Evolutionary conservation across 2,797 vertebrate species (phyloP), one percentile per base, ranked within the genome.

Genomic region (Hoplostethus atlanticus): DNA sequence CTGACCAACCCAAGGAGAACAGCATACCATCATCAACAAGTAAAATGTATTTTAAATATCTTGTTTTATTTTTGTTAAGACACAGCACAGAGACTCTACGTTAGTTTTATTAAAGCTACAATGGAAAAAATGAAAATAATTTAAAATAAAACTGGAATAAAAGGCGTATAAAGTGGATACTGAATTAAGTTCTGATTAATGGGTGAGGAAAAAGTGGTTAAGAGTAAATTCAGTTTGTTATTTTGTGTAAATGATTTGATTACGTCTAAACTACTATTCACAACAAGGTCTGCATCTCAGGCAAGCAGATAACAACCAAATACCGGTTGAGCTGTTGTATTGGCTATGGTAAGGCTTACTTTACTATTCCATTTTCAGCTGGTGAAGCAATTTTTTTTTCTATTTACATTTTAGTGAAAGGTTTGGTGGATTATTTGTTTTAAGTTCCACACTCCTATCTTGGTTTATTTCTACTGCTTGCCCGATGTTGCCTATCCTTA

Each of bases 1-100:
- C 98, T 98, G 87, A 72, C 87, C 94, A 89, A 88, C 55, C 91
- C 91, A 94, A 93, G 16, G 87, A 90, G 77, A 95, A 89, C 57
- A 92, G 47, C 42, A 11, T 94, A 86, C 90, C 73, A 81, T 1
- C 73, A 61, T 5, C 47, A 50, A 9, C 47, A 48, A 48, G 6
- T 2, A n/a, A 47, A 15, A 25, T 11, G 15, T 62, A 40, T 31
- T 31, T n/a, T 56, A 17, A 56, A 67, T 5, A 6, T 47, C 40
- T 38, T 67, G 50, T 4, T 59, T 64, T 50, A n/a, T 64, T 8
- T 50, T 55, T 40, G 38, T 58, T 40, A 38, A 51, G 52, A 47
- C 64, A 77, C 28, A 59, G 34, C 62, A 67, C 25, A 30, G 17
- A 48, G 25, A 11, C 25, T 71, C 46, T 48, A 78, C 40, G 64